Evolutionary conservation across 2,888 invertebrate species (phyloP).

Genomic region (Seladonia tumulorum): DNA sequence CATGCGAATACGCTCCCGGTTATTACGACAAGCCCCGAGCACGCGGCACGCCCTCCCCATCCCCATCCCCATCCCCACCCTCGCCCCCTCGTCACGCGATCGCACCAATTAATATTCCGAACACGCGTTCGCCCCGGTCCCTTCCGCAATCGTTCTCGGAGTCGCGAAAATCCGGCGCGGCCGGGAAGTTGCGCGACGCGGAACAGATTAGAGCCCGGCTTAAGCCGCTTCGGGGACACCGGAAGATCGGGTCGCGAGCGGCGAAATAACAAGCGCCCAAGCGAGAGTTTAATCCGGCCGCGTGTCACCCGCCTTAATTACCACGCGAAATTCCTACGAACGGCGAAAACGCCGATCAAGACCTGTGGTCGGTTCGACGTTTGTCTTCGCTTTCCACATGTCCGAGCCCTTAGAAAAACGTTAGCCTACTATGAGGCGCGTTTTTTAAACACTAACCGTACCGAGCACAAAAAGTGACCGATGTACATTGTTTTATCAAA

Average conservation of each 20-base stretch:
- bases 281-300: slow-evolving; percentile 70
- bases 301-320: slow-evolving; percentile 73
- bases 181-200: slow-evolving; percentile 65
- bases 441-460: too few species aligned
- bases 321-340: slow-evolving; percentile 62
- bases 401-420: background rate
- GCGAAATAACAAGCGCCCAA: slow-evolving; percentile 60
- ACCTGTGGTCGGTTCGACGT: background rate
- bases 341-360: background rate
- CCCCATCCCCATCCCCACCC: background rate
- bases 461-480: too few species aligned
- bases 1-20: slow-evolving; percentile 34
- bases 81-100: slow-evolving; percentile 69
- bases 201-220: slow-evolving; percentile 74
- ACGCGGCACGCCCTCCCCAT: slow-evolving; percentile 44
- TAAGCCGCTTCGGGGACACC: slow-evolving; percentile 68
- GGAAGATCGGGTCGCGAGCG: slow-evolving; percentile 60
- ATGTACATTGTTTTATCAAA: too few species aligned
- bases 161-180: slow-evolving; percentile 68
- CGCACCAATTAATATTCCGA: slow-evolving; percentile 78
- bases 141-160: slow-evolving; percentile 66
- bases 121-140: slow-evolving; percentile 67
- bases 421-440: too few species aligned
- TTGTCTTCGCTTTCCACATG: background rate
- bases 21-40: slow-evolving; percentile 34